phyloP scores from a whole-genome alignment of 1,140 invertebrate species.

The Drosophila insularis region DNA sequence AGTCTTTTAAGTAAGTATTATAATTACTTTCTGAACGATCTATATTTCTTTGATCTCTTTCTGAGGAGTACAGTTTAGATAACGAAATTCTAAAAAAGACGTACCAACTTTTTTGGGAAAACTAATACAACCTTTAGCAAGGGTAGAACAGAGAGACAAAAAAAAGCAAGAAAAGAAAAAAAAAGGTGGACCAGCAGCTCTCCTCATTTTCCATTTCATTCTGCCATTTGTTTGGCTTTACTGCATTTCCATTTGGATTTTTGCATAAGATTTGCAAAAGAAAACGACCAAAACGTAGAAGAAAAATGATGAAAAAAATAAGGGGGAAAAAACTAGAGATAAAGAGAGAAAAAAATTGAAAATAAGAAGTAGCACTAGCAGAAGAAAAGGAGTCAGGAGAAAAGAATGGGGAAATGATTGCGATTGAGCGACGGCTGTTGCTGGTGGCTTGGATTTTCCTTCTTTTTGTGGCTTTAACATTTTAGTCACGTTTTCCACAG shows the following conservation, averaged over 20 bases:
- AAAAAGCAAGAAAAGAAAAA: not conserved
- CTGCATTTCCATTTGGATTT: conserved; percentile 70
- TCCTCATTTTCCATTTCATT: conserved; percentile 11
- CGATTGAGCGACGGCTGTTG: conserved; percentile 58
- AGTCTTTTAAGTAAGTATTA: no score
- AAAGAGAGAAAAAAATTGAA: conserved; percentile 25
- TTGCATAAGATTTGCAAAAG: conserved; percentile 68
- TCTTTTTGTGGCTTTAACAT: conserved; percentile 66
- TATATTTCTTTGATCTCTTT: no score
- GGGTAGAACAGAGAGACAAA: not conserved
- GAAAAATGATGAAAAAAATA: not conserved
- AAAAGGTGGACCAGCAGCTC: not conserved
- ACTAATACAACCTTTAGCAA: not conserved
- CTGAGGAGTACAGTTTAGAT: no score
- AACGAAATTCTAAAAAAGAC: no score
- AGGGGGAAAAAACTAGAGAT: not conserved
- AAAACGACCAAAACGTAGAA: conserved; percentile 4
- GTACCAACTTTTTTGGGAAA: no score
- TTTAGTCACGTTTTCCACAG: conserved; percentile 72
- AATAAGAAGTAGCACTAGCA: conserved; percentile 1
- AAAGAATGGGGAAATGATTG: conserved; percentile 49
- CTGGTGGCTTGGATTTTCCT: conserved; percentile 65
- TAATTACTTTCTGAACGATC: no score
- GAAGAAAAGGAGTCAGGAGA: conserved; percentile 1
- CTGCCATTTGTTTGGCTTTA: conserved; percentile 39